Evolutionary conservation across 2,113 vertebrate genomes (phyloP).

Genomic region (Rhea pennata): DNA sequence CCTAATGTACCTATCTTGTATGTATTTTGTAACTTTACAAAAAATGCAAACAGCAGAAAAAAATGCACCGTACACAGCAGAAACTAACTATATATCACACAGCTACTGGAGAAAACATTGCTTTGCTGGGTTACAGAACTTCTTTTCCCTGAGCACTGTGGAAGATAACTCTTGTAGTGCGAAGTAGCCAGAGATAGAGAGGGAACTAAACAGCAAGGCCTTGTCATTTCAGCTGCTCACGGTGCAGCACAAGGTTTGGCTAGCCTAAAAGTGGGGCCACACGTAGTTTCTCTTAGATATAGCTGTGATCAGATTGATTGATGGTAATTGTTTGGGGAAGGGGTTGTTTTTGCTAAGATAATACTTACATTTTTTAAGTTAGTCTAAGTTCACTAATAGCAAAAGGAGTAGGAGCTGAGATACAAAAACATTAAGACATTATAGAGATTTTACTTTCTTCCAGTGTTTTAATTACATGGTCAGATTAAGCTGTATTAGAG

Average conservation of each 20-base stretch:
- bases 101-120: background rate
- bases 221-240: fast-evolving
- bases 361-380: background rate
- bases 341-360: background rate
- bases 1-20: background rate
- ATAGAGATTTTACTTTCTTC: background rate
- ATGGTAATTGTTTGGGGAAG: background rate
- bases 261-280: background rate
- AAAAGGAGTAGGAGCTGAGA: background rate
- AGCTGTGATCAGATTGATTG: fast-evolving
- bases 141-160: background rate
- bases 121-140: fast-evolving
- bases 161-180: background rate
- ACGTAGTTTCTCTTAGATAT: background rate
- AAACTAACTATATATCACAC: background rate
- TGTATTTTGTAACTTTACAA: background rate
- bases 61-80: background rate
- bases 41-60: background rate
- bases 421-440: background rate
- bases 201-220: background rate
- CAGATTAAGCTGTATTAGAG: background rate
- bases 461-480: background rate
- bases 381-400: background rate
- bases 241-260: background rate
- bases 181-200: background rate